phyloP scores from a whole-genome alignment of 1,140 invertebrate genomes.

The Trichogramma pretiosum region DNA sequence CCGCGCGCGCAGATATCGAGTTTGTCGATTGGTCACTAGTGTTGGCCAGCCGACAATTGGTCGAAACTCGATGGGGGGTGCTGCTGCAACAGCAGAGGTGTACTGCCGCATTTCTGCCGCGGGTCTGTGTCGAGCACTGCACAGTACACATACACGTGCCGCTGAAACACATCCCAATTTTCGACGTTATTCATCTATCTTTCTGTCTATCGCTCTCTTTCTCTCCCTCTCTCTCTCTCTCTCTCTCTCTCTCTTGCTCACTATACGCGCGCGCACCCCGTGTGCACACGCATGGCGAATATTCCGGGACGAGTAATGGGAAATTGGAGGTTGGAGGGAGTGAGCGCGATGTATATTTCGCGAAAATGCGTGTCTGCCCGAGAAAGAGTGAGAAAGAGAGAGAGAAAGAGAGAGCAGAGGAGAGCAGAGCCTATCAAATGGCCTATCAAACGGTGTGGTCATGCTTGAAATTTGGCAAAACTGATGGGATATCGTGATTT shows the following conservation, averaged over 20 bases:
- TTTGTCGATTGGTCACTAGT: slow-evolving; percentile 30
- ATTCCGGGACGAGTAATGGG: neutral
- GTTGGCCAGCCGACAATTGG: slow-evolving; percentile 27
- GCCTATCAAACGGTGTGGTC: slow-evolving; percentile 32
- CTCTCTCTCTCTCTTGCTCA: slow-evolving; percentile 10
- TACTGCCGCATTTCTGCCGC: neutral
- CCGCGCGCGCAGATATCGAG: slow-evolving; percentile 11
- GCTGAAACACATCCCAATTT: neutral
- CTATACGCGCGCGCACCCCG: too few relatives aligned
- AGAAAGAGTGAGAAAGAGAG: too few relatives aligned
- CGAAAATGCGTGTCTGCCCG: too few relatives aligned
- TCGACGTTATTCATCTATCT: slow-evolving; percentile 28
- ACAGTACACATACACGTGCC: neutral
- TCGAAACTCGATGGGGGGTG: slow-evolving; percentile 26
- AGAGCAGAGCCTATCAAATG: too few relatives aligned
- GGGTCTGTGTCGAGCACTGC: neutral
- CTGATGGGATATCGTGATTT: slow-evolving; percentile 29
- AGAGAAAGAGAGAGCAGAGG: slow-evolving; percentile 12
- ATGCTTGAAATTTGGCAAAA: slow-evolving; percentile 31
- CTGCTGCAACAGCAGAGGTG: too few relatives aligned
- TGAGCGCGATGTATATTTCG: too few relatives aligned
- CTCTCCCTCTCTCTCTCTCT: neutral
- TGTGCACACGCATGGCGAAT: too few relatives aligned
- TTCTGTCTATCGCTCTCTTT: slow-evolving; percentile 7
- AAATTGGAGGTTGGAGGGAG: too few relatives aligned